phyloP scores from a whole-genome alignment of 2,888 invertebrate species.

The Poecilus cupreus region DNA sequence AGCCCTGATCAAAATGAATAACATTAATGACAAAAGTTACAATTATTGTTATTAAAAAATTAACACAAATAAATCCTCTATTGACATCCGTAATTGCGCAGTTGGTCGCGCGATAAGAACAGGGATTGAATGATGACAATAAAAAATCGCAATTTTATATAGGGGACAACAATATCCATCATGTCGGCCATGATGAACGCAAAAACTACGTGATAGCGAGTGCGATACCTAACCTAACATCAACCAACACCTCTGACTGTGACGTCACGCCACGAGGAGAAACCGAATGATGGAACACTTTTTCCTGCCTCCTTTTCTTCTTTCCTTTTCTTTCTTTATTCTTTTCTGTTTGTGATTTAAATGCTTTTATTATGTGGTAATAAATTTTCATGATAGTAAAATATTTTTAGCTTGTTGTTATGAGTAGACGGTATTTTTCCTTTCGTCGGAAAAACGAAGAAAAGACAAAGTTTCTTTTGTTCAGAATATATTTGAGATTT shows the following conservation, averaged over 20 bases:
- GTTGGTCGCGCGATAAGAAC: slow-evolving; percentile 29
- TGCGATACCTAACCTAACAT: slow-evolving; percentile 13
- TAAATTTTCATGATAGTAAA: slow-evolving; percentile 7
- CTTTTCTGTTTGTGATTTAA: slow-evolving; percentile 36
- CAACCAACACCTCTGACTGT: slow-evolving; percentile 4
- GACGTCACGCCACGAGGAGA: neutral
- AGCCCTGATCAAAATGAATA: no score
- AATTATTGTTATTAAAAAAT: no score
- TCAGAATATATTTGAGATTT: no score
- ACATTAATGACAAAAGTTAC: no score
- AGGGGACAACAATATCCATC: slow-evolving; percentile 52
- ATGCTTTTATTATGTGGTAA: slow-evolving; percentile 25
- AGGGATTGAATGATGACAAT: slow-evolving; percentile 47
- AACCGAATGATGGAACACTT: slow-evolving; percentile 30
- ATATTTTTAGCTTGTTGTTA: slow-evolving; percentile 25
- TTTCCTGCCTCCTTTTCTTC: neutral
- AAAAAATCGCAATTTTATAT: slow-evolving; percentile 54
- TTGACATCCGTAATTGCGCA: slow-evolving; percentile 31
- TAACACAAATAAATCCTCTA: neutral
- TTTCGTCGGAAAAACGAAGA: no score
- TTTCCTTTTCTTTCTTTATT: slow-evolving; percentile 1
- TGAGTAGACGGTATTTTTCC: no score
- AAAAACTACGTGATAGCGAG: slow-evolving; percentile 45
- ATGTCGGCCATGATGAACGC: slow-evolving; percentile 48
- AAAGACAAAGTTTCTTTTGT: no score